Evolutionary conservation across 2,888 invertebrate genomes (phyloP).

Genomic region (Yponomeuta evonymella): DNA sequence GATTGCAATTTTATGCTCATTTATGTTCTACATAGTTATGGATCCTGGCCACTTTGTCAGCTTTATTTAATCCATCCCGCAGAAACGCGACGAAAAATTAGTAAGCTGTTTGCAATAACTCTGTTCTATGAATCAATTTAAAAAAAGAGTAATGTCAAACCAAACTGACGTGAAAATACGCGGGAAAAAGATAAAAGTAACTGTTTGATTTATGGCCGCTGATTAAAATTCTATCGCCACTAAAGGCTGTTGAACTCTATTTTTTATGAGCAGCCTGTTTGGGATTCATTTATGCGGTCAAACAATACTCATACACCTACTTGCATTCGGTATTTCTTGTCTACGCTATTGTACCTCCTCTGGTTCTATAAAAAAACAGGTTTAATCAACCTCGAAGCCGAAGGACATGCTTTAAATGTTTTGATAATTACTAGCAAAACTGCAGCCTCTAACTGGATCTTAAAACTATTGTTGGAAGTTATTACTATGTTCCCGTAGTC

Average conservation of each 20-base stretch:
- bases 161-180: background rate
- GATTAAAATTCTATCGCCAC: slow-evolving; percentile 14
- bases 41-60: background rate
- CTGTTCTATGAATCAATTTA: background rate
- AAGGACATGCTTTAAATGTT: background rate
- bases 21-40: background rate
- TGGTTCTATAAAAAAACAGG: background rate
- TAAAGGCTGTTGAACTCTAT: slow-evolving; percentile 14
- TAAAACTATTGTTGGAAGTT: background rate
- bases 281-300: slow-evolving; percentile 3
- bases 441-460: background rate
- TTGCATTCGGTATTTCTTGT: background rate
- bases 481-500: too few species aligned
- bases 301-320: background rate
- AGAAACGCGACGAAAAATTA: background rate
- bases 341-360: background rate
- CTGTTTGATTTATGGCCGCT: slow-evolving; percentile 14
- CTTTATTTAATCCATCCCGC: background rate
- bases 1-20: slow-evolving; percentile 5
- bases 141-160: background rate
- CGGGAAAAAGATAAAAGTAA: slow-evolving; percentile 4
- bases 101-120: background rate
- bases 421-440: background rate
- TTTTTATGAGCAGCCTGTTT: slow-evolving; percentile 10
- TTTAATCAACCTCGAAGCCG: background rate